phyloP scores from a whole-genome alignment of 2,797 vertebrate genomes.

The Huso huso region DNA sequence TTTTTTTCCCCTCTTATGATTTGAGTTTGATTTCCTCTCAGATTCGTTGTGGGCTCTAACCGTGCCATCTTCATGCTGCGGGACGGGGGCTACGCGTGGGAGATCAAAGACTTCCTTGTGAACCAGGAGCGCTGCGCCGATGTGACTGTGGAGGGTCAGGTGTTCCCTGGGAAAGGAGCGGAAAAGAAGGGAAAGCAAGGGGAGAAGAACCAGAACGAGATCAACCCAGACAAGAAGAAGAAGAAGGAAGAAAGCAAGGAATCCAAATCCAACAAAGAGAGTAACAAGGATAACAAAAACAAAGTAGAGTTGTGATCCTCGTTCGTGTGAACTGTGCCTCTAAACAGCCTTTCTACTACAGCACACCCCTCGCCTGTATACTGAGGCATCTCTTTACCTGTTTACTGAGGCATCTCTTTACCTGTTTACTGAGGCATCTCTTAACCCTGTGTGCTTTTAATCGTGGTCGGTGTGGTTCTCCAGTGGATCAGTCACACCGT shows the following conservation, averaged over 20 bases:
- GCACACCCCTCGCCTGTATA: too few relatives aligned
- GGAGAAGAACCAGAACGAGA: constrained; percentile 53
- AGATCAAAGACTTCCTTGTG: constrained; percentile 87
- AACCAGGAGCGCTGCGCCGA: constrained; percentile 79
- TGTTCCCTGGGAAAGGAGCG: constrained; percentile 78
- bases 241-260: constrained; percentile 40
- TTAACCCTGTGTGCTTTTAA: too few relatives aligned
- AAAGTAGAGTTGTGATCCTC: constrained; percentile 71
- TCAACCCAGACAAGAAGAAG: constrained; percentile 56
- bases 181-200: constrained; percentile 43
- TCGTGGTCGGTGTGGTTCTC: too few relatives aligned
- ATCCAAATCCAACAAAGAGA: constrained; percentile 39
- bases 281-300: constrained; percentile 39
- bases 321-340: too few relatives aligned
- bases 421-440: too few relatives aligned
- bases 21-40: constrained; percentile 26
- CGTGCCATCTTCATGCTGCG: constrained; percentile 90
- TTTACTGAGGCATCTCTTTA: too few relatives aligned
- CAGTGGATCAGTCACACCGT: fast-evolving
- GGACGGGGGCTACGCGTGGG: constrained; percentile 85
- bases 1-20: constrained; percentile 7
- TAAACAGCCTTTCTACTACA: too few relatives aligned
- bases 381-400: too few relatives aligned
- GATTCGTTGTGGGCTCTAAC: constrained; percentile 89
- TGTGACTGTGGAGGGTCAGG: constrained; percentile 90